Conservation (phyloP, 2,888 invertebrate species). For the Ecdyonurus torrentis region DNA sequence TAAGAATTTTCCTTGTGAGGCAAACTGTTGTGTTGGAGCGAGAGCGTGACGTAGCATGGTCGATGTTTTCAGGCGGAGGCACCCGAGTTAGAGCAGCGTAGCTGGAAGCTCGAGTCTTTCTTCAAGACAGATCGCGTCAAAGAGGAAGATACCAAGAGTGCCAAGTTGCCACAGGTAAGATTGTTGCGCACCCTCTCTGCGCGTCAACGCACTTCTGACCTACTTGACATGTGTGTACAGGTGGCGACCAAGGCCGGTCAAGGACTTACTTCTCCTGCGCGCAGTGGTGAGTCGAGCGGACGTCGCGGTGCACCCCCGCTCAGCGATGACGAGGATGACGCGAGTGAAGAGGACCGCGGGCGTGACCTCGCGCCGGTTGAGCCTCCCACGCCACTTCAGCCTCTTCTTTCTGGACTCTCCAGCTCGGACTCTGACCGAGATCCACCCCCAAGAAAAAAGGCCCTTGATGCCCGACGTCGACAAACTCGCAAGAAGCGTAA, state of each 20-base stretch:
- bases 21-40: not conserved
- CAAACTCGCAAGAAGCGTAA: not conserved
- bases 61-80: not conserved
- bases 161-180: not conserved
- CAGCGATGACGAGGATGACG: slow-evolving; percentile 6
- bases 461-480: not conserved
- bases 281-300: too few species aligned
- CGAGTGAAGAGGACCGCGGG: slow-evolving; percentile 6
- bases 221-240: not conserved
- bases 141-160: not conserved
- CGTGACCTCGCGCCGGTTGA: not conserved
- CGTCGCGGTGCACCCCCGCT: not conserved
- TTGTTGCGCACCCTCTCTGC: not conserved
- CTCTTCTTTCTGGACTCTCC: slow-evolving; percentile 39
- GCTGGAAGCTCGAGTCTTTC: slow-evolving; percentile 3
- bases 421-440: slow-evolving; percentile 36
- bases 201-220: not conserved
- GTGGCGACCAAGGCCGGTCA: not conserved
- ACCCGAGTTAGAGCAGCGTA: not conserved
- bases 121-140: not conserved
- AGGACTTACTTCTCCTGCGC: not conserved
- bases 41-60: not conserved
- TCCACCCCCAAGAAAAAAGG: slow-evolving; percentile 2
- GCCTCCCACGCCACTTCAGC: slow-evolving; percentile 15
- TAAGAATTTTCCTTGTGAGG: not conserved